A percentile compares a stretch with the other conserved stretches of the same genome.
These are phyloP conservation scores for Eristalis arbustorum DNA, from an alignment of 2,888 invertebrate genomes.

Conservation along the genomic window DNA sequence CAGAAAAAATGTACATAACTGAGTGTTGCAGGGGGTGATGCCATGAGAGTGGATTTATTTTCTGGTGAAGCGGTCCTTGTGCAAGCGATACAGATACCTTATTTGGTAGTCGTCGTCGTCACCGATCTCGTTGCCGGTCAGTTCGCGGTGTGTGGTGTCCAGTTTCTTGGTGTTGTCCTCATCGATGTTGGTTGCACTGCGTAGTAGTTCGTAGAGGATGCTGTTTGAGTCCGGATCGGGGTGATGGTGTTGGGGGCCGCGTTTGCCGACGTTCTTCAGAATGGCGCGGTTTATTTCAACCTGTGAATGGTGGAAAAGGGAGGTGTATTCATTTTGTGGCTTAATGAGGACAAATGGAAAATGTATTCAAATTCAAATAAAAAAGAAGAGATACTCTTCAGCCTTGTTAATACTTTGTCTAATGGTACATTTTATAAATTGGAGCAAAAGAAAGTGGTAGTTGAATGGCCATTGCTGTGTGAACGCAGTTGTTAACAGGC, in stretches of 20 bases:
- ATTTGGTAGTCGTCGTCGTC: constrained; percentile 75
- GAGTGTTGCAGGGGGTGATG: not conserved
- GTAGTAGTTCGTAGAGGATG: constrained; percentile 70
- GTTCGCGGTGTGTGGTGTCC: constrained; percentile 54
- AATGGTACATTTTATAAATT: too few relatives aligned
- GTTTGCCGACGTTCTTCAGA: constrained; percentile 89
- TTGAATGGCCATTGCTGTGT: too few relatives aligned
- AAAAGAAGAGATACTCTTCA: not conserved
- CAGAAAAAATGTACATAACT: not conserved
- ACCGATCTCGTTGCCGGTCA: constrained; percentile 59
- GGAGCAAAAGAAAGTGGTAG: too few relatives aligned
- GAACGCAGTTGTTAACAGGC: too few relatives aligned
- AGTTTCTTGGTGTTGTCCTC: constrained; percentile 60
- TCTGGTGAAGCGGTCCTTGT: constrained; percentile 74
- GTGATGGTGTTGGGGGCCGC: constrained; percentile 76
- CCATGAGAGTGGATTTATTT: constrained; percentile 58
- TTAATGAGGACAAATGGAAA: not conserved
- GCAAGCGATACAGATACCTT: constrained; percentile 77
- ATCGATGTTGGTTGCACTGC: constrained; percentile 61
- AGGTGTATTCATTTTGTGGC: not conserved
- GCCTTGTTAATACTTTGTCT: too few relatives aligned
- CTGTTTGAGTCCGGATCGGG: constrained; percentile 59
- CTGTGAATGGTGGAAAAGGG: constrained; percentile 57
- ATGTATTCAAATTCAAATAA: not conserved
- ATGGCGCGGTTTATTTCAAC: constrained; percentile 87